Base-by-base conservation (phyloP, 2,113 vertebrate species). In the Otus sunia region DNA sequence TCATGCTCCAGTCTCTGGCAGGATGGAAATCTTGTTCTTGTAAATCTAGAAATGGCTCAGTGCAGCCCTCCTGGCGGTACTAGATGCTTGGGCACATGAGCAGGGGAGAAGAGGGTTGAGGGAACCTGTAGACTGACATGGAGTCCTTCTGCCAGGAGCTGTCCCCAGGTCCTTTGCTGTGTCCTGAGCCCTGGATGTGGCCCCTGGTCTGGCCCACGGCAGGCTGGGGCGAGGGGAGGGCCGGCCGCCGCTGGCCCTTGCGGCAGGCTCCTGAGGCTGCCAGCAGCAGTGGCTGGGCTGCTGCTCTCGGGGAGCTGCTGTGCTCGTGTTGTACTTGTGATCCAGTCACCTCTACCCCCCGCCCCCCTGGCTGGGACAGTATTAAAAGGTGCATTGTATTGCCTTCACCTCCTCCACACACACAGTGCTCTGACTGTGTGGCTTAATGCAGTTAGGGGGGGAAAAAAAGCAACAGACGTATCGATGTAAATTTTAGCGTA, bases 381-480 rank as follows among this genome's bases (percentile, higher is more conserved):
- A 60, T 86, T 96, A 75, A 97, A 96, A 96, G 95, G 94, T 96
- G 91, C 94, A 92, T 97, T 97, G 96, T 96, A 80, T 87, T 97
- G 93, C 93, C 68, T 91, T 84, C 89, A 77, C 91, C 91, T 96
- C 94, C 93, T 97, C 89, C 95, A 59, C 89, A 17, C 1, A 1
- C 95, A 92, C 89, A 94, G 76, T 50, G 55, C 64, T 78, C 94
- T 49, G 52, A 63, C 93, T 97, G 88, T 95, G 95, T 84, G 88
- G 82, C 86, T 95, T 93, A 34, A 1, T 75, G 79, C 4, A 5
- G 21, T 20, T 75, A 20, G 26, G 37, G 41, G 50, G 37, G 4
- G 11, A 6, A 5, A 4, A 9, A 10, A 73, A 47, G 60, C 49
- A 86, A 64, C 73, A 89, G 86, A 58, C 6, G 1, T 75, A 84